Evolutionary conservation across 2,113 vertebrate species (phyloP).

Genomic region (Triplophysa dalaica): DNA sequence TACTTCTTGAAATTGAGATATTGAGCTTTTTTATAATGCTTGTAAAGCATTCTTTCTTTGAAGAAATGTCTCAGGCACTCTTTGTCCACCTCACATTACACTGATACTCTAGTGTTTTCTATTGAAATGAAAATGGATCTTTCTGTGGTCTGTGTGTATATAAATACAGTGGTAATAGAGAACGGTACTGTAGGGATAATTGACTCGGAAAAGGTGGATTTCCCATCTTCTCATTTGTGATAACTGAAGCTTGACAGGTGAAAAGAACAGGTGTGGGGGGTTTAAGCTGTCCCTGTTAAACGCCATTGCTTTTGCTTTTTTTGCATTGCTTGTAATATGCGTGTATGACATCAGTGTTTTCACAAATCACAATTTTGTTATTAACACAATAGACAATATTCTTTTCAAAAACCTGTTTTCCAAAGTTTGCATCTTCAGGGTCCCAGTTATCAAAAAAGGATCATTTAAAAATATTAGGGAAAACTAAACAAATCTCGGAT

Average conservation of each 20-base stretch:
- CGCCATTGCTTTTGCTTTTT: too few relatives aligned
- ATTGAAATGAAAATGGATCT: slow-evolving; percentile 26
- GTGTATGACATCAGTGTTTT: too few relatives aligned
- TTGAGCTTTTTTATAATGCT: neutral
- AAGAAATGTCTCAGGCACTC: slow-evolving; percentile 45
- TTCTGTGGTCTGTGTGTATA: neutral
- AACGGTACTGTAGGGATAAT: neutral
- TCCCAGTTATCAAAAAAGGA: too few relatives aligned
- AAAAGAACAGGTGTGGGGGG: neutral
- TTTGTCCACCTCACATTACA: slow-evolving; percentile 61
- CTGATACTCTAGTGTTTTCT: slow-evolving; percentile 63
- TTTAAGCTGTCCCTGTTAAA: too few relatives aligned
- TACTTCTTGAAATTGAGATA: neutral
- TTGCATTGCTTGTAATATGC: too few relatives aligned
- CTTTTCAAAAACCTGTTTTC: too few relatives aligned
- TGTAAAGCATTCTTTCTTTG: slow-evolving; percentile 52
- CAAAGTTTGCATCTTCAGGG: too few relatives aligned
- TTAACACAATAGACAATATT: too few relatives aligned
- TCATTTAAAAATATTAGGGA: too few relatives aligned
- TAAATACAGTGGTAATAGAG: neutral
- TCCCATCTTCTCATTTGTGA: neutral
- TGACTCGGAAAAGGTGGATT: neutral
- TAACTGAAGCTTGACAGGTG: neutral
- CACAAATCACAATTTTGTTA: too few relatives aligned
- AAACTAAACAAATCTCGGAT: too few relatives aligned